phyloP scores from a whole-genome alignment of 2,113 vertebrate genomes.

The Brachyhypopomus gauderio region DNA sequence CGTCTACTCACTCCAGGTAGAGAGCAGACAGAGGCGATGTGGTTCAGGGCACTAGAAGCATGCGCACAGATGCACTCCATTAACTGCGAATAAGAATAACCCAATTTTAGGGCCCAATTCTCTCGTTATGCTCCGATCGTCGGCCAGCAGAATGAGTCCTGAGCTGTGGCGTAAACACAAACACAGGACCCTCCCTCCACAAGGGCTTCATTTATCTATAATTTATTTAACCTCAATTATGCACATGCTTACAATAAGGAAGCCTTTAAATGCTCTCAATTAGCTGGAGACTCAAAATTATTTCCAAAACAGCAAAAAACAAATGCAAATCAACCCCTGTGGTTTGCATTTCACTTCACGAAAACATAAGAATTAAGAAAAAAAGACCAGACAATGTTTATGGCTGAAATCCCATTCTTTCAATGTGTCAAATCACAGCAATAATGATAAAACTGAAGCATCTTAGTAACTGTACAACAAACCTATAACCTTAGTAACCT shows the following conservation, averaged over 20 bases:
- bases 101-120: slow-evolving; percentile 9
- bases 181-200: not conserved
- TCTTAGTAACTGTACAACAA: not conserved
- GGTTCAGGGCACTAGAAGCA: not conserved
- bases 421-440: not conserved
- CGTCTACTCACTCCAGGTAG: not conserved
- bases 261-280: slow-evolving; percentile 47
- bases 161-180: not conserved
- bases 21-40: not conserved
- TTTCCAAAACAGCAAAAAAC: slow-evolving; percentile 18
- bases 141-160: not conserved
- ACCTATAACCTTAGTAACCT: not conserved
- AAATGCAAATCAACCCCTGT: slow-evolving; percentile 14
- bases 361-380: not conserved
- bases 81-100: slow-evolving; percentile 23
- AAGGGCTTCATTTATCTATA: slow-evolving; percentile 40
- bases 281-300: slow-evolving; percentile 26
- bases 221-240: slow-evolving; percentile 47
- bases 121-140: not conserved
- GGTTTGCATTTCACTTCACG: not conserved
- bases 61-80: slow-evolving; percentile 2
- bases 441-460: slow-evolving; percentile 3
- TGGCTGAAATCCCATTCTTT: not conserved
- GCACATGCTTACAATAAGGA: slow-evolving; percentile 39
- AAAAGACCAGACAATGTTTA: not conserved